Evolutionary conservation across 30 jellyfish, hydroid and myxozoan genomes (phyloP).

Genomic region (Hydra vulgaris): DNA sequence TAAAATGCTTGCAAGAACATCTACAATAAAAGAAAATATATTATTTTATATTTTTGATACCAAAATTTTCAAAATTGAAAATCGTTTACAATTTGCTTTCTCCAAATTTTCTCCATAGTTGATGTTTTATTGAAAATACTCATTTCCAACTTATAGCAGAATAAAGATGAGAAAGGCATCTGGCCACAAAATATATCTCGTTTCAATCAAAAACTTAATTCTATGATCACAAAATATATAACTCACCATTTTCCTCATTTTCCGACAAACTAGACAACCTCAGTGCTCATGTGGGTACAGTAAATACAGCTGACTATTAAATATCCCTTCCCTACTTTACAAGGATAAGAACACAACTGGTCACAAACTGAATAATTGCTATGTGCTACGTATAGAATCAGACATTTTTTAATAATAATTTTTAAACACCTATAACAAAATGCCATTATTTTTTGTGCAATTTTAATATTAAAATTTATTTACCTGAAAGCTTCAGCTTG

Average conservation of each 20-base stretch:
- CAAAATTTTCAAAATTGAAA: not conserved
- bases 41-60: not conserved
- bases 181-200: not conserved
- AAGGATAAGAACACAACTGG: not conserved
- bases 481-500: not conserved
- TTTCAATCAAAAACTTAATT: not conserved
- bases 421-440: not conserved
- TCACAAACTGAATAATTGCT: not conserved
- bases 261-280: not conserved
- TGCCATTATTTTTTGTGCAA: not conserved
- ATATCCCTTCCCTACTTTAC: not conserved
- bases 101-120: not conserved
- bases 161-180: not conserved
- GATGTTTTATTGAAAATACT: not conserved
- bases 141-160: not conserved
- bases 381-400: not conserved
- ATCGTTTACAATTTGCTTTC: not conserved
- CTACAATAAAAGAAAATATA: not conserved
- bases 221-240: not conserved
- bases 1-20: not conserved
- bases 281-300: not conserved
- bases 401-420: not conserved
- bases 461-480: too few relatives aligned
- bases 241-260: not conserved
- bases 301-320: not conserved